Conservation (phyloP, 2,797 vertebrate species). For the Gymnoscopelus braueri region DNA sequence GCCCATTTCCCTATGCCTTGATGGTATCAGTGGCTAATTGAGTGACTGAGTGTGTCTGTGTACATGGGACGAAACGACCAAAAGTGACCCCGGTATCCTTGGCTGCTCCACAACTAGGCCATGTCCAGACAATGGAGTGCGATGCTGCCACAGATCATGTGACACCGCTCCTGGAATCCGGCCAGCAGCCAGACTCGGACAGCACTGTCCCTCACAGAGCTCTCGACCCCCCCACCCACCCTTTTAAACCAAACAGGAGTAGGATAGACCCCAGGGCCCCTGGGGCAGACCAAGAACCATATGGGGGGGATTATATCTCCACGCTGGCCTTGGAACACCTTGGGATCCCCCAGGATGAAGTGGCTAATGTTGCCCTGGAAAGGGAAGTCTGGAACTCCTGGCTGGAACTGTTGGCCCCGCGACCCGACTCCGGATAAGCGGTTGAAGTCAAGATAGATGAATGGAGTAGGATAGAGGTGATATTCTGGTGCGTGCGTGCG, state of each 20-base stretch:
- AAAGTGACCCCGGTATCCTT: slow-evolving; percentile 58
- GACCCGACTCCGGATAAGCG: too few relatives aligned
- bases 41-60: slow-evolving; percentile 20
- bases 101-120: slow-evolving; percentile 72
- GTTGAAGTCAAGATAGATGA: too few relatives aligned
- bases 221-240: slow-evolving; percentile 5
- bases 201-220: slow-evolving; percentile 38
- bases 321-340: too few relatives aligned
- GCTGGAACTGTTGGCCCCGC: too few relatives aligned
- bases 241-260: too few relatives aligned
- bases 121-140: slow-evolving; percentile 73
- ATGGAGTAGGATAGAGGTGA: too few relatives aligned
- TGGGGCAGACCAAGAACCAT: background rate
- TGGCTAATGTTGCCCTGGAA: too few relatives aligned
- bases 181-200: slow-evolving; percentile 61
- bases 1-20: slow-evolving; percentile 25
- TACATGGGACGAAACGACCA: slow-evolving; percentile 32
- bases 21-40: slow-evolving; percentile 3
- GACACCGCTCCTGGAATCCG: slow-evolving; percentile 71
- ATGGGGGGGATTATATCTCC: background rate
- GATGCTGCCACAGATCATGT: slow-evolving; percentile 68
- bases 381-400: too few relatives aligned
- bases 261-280: too few relatives aligned
- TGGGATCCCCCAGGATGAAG: too few relatives aligned
- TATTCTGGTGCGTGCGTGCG: too few relatives aligned